phyloP scores from a whole-genome alignment of 1,140 invertebrate species.

The Zaprionus tsacasi region DNA sequence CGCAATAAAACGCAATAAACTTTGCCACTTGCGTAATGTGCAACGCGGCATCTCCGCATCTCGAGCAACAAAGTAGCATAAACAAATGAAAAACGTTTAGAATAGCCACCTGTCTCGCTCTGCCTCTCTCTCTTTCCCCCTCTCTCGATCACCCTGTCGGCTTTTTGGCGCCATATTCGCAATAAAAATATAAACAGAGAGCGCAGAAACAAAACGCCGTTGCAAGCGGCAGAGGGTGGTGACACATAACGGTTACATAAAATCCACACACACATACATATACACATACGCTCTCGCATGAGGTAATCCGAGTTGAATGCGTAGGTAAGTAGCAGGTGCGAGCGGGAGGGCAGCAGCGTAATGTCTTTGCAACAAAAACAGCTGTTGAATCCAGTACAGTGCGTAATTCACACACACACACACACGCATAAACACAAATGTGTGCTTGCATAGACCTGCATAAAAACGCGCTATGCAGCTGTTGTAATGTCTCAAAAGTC shows the following conservation, averaged over 20 bases:
- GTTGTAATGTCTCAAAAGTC: neutral
- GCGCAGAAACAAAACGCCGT: constrained; percentile 14
- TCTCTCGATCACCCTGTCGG: constrained; percentile 11
- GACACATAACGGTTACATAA: constrained; percentile 53
- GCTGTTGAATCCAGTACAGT: constrained; percentile 34
- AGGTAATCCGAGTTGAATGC: constrained; percentile 46
- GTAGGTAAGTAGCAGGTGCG: constrained; percentile 14
- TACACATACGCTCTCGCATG: constrained; percentile 24
- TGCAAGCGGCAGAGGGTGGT: constrained; percentile 7
- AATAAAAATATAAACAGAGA: constrained; percentile 67
- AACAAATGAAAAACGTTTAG: constrained; percentile 66
- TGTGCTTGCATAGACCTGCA: constrained; percentile 8
- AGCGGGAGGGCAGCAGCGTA: constrained; percentile 4
- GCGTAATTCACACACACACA: constrained; percentile 2
- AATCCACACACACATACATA: constrained; percentile 12
- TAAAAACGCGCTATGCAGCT: constrained; percentile 20
- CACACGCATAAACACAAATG: neutral
- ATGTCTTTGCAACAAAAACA: constrained; percentile 39
- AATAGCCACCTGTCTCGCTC: constrained; percentile 27
- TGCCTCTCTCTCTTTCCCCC: neutral
- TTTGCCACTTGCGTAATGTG: constrained; percentile 67
- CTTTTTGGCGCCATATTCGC: constrained; percentile 71
- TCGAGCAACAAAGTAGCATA: constrained; percentile 61
- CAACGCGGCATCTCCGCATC: constrained; percentile 10
- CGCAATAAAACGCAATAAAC: constrained; percentile 76